Conservation (phyloP, 2,888 invertebrate genomes). For the Drosophila setosimentum region DNA sequence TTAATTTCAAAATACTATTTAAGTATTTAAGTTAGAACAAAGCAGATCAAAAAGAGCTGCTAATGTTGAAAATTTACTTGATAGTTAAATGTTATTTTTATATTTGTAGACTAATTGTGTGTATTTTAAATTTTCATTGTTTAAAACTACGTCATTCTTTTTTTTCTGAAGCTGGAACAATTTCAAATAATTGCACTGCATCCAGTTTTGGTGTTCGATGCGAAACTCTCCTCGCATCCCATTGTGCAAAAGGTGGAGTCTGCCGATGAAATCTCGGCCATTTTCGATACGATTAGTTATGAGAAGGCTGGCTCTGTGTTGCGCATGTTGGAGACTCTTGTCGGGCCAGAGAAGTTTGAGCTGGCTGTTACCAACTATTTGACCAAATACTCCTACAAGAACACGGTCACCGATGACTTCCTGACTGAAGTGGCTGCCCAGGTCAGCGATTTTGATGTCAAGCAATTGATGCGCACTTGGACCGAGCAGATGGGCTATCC, state of each 20-base stretch:
- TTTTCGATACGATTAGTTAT: slow-evolving; percentile 96
- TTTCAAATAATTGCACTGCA: slow-evolving; percentile 90
- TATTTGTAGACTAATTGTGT: too few species aligned
- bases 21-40: too few species aligned
- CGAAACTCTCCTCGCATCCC: slow-evolving; percentile 93
- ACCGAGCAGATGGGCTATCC: slow-evolving; percentile 95
- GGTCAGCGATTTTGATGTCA: slow-evolving; percentile 85
- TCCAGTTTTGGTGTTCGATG: slow-evolving; percentile 90
- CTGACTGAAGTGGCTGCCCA: slow-evolving; percentile 87
- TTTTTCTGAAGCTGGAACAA: slow-evolving; percentile 88
- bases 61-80: too few species aligned
- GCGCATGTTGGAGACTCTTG: slow-evolving; percentile 93
- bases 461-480: slow-evolving; percentile 93
- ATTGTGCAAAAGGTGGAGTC: slow-evolving; percentile 93
- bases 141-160: not conserved
- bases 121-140: not conserved
- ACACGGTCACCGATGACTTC: slow-evolving; percentile 92
- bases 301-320: slow-evolving; percentile 94
- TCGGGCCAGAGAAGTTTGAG: slow-evolving; percentile 89
- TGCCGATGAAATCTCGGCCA: slow-evolving; percentile 94
- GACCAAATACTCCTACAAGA: slow-evolving; percentile 88
- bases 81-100: too few species aligned
- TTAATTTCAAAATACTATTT: not conserved
- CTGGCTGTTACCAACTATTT: slow-evolving; percentile 91
- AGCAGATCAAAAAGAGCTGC: too few species aligned